Percentiles rank a stretch among this genome's conserved stretches.
phyloP scores from a whole-genome alignment of 2,888 invertebrate species.

The Chrysotoxum bicinctum region DNA sequence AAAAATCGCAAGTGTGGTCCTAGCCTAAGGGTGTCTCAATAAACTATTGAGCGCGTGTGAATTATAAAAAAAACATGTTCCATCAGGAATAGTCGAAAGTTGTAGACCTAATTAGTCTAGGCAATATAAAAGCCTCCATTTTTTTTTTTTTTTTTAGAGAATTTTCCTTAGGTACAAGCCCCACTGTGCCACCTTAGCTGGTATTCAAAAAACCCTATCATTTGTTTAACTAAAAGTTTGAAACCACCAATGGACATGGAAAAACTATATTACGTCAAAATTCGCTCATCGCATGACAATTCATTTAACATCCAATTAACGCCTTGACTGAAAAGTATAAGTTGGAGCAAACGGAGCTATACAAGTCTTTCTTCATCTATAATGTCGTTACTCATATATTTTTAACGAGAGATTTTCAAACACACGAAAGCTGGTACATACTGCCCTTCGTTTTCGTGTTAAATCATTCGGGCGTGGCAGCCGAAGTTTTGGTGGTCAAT shows the following conservation, averaged over 20 bases:
- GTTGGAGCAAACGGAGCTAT: background rate
- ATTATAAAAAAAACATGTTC: too few species aligned
- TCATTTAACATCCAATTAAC: slow-evolving; percentile 29
- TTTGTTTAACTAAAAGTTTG: background rate
- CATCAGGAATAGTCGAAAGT: too few species aligned
- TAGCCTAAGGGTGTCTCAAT: too few species aligned
- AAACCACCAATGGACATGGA: background rate
- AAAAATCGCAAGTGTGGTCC: too few species aligned
- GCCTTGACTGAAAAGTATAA: background rate
- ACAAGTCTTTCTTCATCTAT: background rate
- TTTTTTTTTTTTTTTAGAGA: too few species aligned
- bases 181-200: too few species aligned
- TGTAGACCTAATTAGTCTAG: too few species aligned
- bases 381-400: background rate
- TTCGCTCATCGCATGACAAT: slow-evolving; percentile 1
- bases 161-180: too few species aligned
- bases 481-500: background rate
- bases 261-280: background rate
- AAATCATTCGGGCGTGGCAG: background rate
- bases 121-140: too few species aligned
- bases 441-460: background rate
- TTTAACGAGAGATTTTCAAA: background rate
- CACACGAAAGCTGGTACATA: background rate
- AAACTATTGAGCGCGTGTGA: too few species aligned
- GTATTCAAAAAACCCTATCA: too few species aligned